A percentile compares a stretch with the other conserved stretches of the same genome.
Evolutionary conservation across 2,797 vertebrate genomes (phyloP).

Genomic region (Notolepis coatsorum): DNA sequence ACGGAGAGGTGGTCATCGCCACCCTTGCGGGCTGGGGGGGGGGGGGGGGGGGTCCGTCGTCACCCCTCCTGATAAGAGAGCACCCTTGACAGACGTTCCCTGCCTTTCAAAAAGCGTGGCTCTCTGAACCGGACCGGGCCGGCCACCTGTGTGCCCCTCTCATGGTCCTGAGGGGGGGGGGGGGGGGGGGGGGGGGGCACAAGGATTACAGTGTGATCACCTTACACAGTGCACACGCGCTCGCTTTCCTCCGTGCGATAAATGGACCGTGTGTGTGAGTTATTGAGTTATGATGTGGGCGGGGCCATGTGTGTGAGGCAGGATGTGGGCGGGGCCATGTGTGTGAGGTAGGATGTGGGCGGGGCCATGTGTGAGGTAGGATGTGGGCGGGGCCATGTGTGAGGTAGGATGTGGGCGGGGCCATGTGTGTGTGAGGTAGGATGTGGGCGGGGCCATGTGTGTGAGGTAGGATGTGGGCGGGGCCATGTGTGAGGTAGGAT

Average conservation of each 20-base stretch:
- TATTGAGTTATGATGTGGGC: conserved; percentile 31
- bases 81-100: conserved; percentile 61
- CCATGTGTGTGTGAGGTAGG: too few species aligned
- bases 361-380: conserved; percentile 13
- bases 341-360: too few species aligned
- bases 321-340: too few species aligned
- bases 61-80: conserved; percentile 71
- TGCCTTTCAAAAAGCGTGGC: conserved; percentile 35
- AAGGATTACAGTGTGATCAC: conserved; percentile 41
- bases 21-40: conserved; percentile 57
- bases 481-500: too few species aligned
- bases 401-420: too few species aligned
- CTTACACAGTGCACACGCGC: conserved; percentile 42
- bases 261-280: conserved; percentile 19
- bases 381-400: too few species aligned
- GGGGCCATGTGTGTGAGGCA: too few species aligned
- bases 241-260: conserved; percentile 38
- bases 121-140: conserved; percentile 43
- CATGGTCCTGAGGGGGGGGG: conserved; percentile 16
- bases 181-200: conserved; percentile 28
- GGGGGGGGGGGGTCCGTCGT: conserved; percentile 64
- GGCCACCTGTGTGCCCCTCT: conserved; percentile 61
- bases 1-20: conserved; percentile 80
- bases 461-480: conserved; percentile 32
- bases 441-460: too few species aligned